A percentile compares a stretch with the other conserved stretches of the same genome.
These are phyloP conservation scores for Tachycineta bicolor DNA, from an alignment of 2,113 vertebrate species.

Conservation along the genomic window DNA sequence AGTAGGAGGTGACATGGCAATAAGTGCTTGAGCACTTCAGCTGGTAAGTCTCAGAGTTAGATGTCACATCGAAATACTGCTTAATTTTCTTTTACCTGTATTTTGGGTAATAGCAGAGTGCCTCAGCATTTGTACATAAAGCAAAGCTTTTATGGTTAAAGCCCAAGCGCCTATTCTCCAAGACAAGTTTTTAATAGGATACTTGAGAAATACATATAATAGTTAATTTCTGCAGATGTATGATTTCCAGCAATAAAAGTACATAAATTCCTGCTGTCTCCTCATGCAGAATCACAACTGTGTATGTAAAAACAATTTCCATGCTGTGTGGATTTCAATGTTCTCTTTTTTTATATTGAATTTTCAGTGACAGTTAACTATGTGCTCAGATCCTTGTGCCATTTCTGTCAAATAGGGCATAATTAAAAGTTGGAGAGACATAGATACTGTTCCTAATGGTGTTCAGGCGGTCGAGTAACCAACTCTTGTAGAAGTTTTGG, in stretches of 20 bases:
- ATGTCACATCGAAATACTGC: not conserved
- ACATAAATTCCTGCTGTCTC: not conserved
- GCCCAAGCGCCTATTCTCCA: not conserved
- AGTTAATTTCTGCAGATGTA: not conserved
- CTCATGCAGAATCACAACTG: not conserved
- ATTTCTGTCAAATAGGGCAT: not conserved
- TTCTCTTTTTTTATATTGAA: not conserved
- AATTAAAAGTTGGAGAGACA: not conserved
- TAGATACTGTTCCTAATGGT: not conserved
- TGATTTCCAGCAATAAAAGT: not conserved
- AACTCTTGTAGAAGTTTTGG: not conserved
- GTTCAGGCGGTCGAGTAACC: not conserved
- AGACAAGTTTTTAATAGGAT: not conserved
- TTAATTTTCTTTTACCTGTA: not conserved
- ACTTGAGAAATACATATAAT: not conserved
- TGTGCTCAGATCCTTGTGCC: not conserved
- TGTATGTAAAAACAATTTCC: not conserved
- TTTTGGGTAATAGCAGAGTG: not conserved
- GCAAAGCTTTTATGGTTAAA: not conserved
- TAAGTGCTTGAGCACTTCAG: not conserved
- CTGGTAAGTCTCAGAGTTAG: not conserved
- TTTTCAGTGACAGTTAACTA: not conserved
- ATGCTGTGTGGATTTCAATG: not conserved
- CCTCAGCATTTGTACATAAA: not conserved
- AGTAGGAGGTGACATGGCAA: accelerated